These are phyloP conservation scores for Elegia similella DNA, from an alignment of 2,888 invertebrate species.

Conservation along the genomic window DNA sequence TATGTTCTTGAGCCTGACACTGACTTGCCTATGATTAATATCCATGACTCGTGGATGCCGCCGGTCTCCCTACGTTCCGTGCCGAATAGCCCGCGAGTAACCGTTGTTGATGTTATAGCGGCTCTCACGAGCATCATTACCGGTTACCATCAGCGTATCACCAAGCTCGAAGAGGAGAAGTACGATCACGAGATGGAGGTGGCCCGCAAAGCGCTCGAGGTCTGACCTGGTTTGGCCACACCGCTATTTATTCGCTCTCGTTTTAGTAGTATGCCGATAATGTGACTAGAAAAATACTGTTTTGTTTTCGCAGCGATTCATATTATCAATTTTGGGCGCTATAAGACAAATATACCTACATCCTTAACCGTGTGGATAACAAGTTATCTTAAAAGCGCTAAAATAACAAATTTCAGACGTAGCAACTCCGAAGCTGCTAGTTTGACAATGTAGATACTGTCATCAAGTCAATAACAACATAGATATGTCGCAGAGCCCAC, in stretches of 20 bases:
- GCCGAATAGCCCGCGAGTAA: slow-evolving; percentile 51
- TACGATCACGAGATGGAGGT: slow-evolving; percentile 99
- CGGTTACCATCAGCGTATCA: slow-evolving; percentile 92
- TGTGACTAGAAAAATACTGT: slow-evolving; percentile 71
- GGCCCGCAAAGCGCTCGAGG: slow-evolving; percentile 97
- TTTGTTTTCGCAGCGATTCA: slow-evolving; percentile 75
- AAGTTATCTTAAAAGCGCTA: slow-evolving; percentile 63
- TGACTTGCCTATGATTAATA: slow-evolving; percentile 51
- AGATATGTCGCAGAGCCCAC: slow-evolving; percentile 57
- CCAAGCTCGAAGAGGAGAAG: slow-evolving; percentile 93
- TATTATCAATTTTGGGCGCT: slow-evolving; percentile 60
- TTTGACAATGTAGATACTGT: slow-evolving; percentile 63
- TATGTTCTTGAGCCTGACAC: slow-evolving; percentile 61
- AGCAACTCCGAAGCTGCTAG: slow-evolving; percentile 59
- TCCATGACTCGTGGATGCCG: slow-evolving; percentile 48
- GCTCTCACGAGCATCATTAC: slow-evolving; percentile 86
- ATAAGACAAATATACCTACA: slow-evolving; percentile 61
- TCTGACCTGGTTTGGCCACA: slow-evolving; percentile 82
- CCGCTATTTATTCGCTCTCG: slow-evolving; percentile 61
- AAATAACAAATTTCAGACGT: slow-evolving; percentile 73
- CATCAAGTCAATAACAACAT: slow-evolving; percentile 65
- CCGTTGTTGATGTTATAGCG: slow-evolving; percentile 80
- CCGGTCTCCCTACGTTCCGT: slow-evolving; percentile 32
- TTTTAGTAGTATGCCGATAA: slow-evolving; percentile 76
- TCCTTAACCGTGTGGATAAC: slow-evolving; percentile 79